phyloP scores from a whole-genome alignment of 2,797 vertebrate species.

The Cheirogaleus major region DNA sequence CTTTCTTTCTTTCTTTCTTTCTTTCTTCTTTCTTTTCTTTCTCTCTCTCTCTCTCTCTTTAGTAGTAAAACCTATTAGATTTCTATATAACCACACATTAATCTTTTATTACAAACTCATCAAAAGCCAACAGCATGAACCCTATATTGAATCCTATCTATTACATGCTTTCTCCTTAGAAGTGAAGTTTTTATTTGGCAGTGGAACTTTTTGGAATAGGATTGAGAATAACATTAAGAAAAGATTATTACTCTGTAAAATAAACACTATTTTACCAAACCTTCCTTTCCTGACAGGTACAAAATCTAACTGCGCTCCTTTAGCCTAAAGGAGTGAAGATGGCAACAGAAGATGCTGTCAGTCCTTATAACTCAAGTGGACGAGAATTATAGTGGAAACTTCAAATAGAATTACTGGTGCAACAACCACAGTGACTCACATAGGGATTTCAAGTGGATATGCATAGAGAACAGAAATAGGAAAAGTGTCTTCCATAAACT shows the following conservation, averaged over 20 bases:
- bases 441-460: neutral
- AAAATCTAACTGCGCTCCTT: neutral
- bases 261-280: constrained; percentile 1
- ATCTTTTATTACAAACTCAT: neutral
- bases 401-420: neutral
- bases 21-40: too few species aligned
- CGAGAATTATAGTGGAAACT: neutral
- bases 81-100: neutral
- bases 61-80: neutral
- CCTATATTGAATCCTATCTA: neutral
- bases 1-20: too few species aligned
- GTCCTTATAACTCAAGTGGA: neutral
- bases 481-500: neutral
- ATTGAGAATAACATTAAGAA: constrained; percentile 22
- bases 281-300: neutral
- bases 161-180: constrained; percentile 25
- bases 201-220: neutral
- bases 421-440: neutral
- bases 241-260: constrained; percentile 52
- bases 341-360: constrained; percentile 30
- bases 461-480: neutral
- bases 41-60: too few species aligned
- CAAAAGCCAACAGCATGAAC: neutral
- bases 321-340: constrained; percentile 4
- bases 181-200: constrained; percentile 48